These are phyloP conservation scores for Pelecanus crispus DNA, from an alignment of 2,113 vertebrate species.

Conservation along the genomic window DNA sequence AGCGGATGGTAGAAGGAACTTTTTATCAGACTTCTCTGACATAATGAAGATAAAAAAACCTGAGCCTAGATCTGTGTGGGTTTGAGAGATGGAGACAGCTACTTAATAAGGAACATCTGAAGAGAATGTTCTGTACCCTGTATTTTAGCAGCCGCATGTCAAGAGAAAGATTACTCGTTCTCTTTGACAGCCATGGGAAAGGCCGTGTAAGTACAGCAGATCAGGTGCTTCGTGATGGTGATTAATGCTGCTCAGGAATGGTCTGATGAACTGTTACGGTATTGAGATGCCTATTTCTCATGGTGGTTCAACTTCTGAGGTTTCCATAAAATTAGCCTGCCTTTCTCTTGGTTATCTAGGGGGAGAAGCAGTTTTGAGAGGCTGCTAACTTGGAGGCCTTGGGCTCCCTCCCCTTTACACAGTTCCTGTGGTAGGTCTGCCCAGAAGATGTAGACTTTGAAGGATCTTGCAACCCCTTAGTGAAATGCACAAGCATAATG, in stretches of 20 bases:
- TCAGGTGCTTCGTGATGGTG: neutral
- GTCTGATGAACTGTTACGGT: neutral
- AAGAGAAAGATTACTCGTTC: neutral
- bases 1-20: neutral
- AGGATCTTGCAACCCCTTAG: neutral
- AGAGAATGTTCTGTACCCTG: constrained; percentile 7
- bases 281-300: neutral
- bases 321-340: neutral
- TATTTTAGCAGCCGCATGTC: neutral
- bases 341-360: neutral
- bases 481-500: neutral
- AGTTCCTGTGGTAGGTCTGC: neutral
- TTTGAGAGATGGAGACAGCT: constrained; percentile 10
- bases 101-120: neutral
- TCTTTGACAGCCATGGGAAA: neutral
- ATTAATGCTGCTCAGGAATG: neutral
- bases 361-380: neutral
- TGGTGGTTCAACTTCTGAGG: neutral
- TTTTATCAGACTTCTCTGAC: neutral
- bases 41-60: neutral
- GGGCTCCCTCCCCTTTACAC: neutral
- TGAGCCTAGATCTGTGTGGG: neutral
- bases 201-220: neutral
- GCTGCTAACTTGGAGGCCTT: neutral
- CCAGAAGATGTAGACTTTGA: neutral